phyloP scores from a whole-genome alignment of 1,140 invertebrate species.

The Anoplophora glabripennis region DNA sequence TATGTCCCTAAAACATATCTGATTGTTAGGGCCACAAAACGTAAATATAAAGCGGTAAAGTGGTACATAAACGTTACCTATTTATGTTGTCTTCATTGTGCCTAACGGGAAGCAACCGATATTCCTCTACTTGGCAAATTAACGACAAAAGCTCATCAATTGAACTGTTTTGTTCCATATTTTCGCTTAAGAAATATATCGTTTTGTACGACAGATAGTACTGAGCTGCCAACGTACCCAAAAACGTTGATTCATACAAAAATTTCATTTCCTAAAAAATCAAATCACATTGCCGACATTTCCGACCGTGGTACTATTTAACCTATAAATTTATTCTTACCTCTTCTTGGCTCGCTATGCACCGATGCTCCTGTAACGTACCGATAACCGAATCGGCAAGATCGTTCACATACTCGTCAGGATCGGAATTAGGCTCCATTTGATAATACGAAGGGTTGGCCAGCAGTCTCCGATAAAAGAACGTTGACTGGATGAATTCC shows the following conservation, averaged over 20 bases:
- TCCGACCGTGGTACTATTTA: not conserved
- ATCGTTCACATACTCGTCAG: slow-evolving; percentile 64
- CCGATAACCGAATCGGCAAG: slow-evolving; percentile 77
- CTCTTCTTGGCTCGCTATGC: slow-evolving; percentile 65
- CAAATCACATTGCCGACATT: not conserved
- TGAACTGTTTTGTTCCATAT: slow-evolving; percentile 62
- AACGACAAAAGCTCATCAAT: slow-evolving; percentile 77
- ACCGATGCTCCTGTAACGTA: slow-evolving; percentile 71
- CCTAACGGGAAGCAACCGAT: slow-evolving; percentile 90
- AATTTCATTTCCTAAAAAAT: slow-evolving; percentile 33
- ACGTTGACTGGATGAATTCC: slow-evolving; percentile 98
- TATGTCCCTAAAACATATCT: slow-evolving; percentile 69
- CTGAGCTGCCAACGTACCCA: slow-evolving; percentile 92
- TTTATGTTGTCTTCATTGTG: slow-evolving; percentile 98
- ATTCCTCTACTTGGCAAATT: slow-evolving; percentile 86
- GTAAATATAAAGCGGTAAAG: slow-evolving; percentile 16
- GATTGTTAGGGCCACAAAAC: too few species aligned
- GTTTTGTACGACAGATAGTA: slow-evolving; percentile 97
- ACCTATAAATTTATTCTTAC: slow-evolving; percentile 37
- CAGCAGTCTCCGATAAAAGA: slow-evolving; percentile 90
- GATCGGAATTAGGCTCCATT: slow-evolving; percentile 71
- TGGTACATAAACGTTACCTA: slow-evolving; percentile 56
- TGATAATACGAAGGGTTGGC: slow-evolving; percentile 94
- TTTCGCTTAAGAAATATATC: slow-evolving; percentile 76
- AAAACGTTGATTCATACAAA: slow-evolving; percentile 66